Percentiles rank a stretch among this genome's conserved stretches.
Conservation (phyloP, 1,140 invertebrate genomes). For the Drosophila subobscura region DNA sequence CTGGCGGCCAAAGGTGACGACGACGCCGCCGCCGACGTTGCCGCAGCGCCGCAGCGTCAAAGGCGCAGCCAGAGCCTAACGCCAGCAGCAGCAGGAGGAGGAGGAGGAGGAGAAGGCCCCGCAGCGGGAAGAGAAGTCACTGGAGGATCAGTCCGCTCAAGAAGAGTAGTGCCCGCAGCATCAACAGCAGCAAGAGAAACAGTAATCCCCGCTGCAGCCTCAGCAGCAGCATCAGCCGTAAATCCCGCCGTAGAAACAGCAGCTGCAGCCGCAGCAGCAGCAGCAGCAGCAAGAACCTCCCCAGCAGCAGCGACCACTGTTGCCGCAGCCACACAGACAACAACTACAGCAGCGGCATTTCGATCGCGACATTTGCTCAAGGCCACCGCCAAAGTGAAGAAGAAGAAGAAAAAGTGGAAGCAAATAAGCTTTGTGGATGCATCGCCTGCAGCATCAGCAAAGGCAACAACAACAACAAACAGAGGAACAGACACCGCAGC, state of each 20-base stretch:
- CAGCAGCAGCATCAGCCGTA: constrained; percentile 24
- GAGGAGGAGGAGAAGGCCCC: neutral
- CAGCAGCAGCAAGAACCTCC: constrained; percentile 31
- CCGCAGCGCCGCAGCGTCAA: constrained; percentile 37
- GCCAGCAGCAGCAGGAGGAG: constrained; percentile 42
- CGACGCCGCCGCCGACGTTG: constrained; percentile 58
- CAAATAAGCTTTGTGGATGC: constrained; percentile 69
- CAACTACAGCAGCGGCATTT: constrained; percentile 49
- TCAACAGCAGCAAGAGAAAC: neutral
- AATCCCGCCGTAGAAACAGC: constrained; percentile 6
- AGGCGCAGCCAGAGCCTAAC: constrained; percentile 30
- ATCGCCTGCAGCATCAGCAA: constrained; percentile 40
- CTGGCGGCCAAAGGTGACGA: constrained; percentile 79
- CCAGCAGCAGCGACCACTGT: constrained; percentile 27
- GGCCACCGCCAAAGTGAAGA: constrained; percentile 76
- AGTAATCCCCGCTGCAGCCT: constrained; percentile 9
- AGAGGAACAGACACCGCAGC: constrained; percentile 2
- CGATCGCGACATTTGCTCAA: constrained; percentile 68
- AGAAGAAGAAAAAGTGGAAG: constrained; percentile 79
- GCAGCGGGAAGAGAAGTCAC: too few relatives aligned
- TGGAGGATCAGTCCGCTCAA: too few relatives aligned
- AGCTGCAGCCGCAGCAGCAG: constrained; percentile 15
- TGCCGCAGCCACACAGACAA: constrained; percentile 22
- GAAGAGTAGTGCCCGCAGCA: constrained; percentile 2
- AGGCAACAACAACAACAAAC: constrained; percentile 25